Percentiles rank a stretch among this genome's conserved stretches.
Conservation (phyloP, 2,797 vertebrate species). For the Spinus pinus region DNA sequence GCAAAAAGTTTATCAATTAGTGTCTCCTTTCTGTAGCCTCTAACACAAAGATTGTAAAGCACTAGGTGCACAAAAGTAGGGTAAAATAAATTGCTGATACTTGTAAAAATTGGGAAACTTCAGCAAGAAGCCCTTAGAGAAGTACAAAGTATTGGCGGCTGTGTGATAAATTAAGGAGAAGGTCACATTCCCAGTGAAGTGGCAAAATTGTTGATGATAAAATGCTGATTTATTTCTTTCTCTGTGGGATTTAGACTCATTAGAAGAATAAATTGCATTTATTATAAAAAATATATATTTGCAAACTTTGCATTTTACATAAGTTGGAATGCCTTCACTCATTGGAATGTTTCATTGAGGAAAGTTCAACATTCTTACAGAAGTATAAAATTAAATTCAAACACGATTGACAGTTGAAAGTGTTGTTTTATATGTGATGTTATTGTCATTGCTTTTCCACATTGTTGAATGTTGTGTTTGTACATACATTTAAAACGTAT, state of each 20-base stretch:
- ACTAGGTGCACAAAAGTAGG: neutral
- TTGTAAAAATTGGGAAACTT: neutral
- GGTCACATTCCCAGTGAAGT: neutral
- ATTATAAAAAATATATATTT: neutral
- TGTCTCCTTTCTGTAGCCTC: neutral
- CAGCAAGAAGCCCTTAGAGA: neutral
- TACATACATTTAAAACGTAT: neutral
- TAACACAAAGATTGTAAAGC: neutral
- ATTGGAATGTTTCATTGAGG: neutral
- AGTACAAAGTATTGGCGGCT: neutral
- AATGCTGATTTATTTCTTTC: neutral
- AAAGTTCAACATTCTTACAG: neutral
- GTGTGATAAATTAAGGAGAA: neutral
- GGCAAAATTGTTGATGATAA: neutral
- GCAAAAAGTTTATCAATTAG: neutral
- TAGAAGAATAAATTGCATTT: neutral
- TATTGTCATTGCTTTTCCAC: neutral
- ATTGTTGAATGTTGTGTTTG: neutral
- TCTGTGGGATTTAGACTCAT: neutral
- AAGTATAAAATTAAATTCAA: neutral
- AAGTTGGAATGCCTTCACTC: neutral
- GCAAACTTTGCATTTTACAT: neutral
- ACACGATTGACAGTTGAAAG: neutral
- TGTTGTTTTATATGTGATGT: neutral
- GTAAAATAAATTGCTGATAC: neutral